Evolutionary conservation across 2,797 vertebrate species (phyloP), one percentile per base, ranked within the genome.

Genomic region (Eleutherodactylus coqui): DNA sequence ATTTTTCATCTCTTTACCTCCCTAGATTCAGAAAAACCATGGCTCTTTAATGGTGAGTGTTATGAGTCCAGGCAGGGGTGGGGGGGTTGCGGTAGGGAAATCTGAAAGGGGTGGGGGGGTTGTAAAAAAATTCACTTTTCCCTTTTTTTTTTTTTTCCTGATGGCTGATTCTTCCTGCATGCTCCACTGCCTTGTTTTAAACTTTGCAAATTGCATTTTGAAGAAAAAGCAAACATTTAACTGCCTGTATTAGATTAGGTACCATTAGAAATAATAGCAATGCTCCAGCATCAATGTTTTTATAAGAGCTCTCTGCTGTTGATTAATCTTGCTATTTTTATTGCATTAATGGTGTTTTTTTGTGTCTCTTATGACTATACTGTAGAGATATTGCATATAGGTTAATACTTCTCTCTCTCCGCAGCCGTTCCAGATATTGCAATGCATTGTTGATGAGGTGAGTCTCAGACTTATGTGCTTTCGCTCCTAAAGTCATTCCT

Each of bases 391-490:
- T 97, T 96, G 96, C 96, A 96, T 94, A 93, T 95, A 93, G 93
- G 92, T 96, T 98, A 97, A 98, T 97, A 97, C 96, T 96, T 79
- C 75, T 70, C 72, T 75, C 75, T 79, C 86, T 88, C 90, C 89
- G 91, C 96, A 98, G 97, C 96, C 97, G 97, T 95, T 96, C 94
- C 96, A 96, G 97, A 97, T 99, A 98, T 96, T 97, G 96, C 97
- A 97, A 97, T 98, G 97, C 97, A 98, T 99, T 97, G 97, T 98
- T 98, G 98, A 99, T 99, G 98, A 99, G 98, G 98, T 99, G 97
- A 99, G 98, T 98, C 97, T 94, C 93, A 94, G 96, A 97, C 97
- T 98, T 98, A 98, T 98, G 97, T 97, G 97, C 97, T 98, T 98
- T 98, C 97, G 96, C 96, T 98, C 97, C 97, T 98, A 99, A 99